These are phyloP conservation scores for Dascyllus trimaculatus DNA, from an alignment of 2,113 vertebrate genomes.

Conservation along the genomic window DNA sequence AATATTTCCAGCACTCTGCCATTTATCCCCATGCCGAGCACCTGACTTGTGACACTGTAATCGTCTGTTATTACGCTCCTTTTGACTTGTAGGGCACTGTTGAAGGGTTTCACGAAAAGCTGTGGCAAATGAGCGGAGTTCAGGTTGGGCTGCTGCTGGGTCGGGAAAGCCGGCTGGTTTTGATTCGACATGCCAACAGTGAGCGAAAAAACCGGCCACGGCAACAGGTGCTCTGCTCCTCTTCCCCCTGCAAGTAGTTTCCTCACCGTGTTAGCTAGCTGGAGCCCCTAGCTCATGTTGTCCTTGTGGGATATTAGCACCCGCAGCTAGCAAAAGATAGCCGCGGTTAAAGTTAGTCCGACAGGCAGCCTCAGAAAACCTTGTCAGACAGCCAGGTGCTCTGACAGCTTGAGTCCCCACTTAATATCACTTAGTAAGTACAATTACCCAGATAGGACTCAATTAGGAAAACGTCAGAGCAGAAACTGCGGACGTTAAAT, in stretches of 20 bases:
- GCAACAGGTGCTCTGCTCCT: neutral
- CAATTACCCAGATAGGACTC: neutral
- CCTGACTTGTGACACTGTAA: slow-evolving; percentile 90
- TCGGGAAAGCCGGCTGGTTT: slow-evolving; percentile 40
- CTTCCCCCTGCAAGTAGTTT: neutral
- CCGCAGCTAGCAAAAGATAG: neutral
- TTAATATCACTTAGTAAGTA: neutral
- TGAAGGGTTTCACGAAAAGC: slow-evolving; percentile 76
- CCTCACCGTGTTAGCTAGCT: neutral
- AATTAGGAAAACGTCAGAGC: too few relatives aligned
- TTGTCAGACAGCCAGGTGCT: neutral
- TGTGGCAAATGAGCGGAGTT: slow-evolving; percentile 65
- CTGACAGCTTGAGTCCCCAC: neutral
- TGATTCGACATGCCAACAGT: slow-evolving; percentile 72
- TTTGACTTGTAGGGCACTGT: slow-evolving; percentile 81
- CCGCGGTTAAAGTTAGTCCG: neutral
- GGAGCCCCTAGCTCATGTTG: neutral
- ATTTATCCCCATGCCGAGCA: slow-evolving; percentile 91
- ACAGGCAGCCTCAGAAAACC: too few relatives aligned
- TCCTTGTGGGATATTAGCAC: slow-evolving; percentile 23
- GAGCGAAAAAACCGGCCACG: neutral
- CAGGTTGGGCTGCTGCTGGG: slow-evolving; percentile 14
- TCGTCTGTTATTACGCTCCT: slow-evolving; percentile 91
- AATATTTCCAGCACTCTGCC: slow-evolving; percentile 91
- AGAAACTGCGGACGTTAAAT: too few relatives aligned